Conservation (phyloP, 2,113 vertebrate species). For the Charadrius vociferus region DNA sequence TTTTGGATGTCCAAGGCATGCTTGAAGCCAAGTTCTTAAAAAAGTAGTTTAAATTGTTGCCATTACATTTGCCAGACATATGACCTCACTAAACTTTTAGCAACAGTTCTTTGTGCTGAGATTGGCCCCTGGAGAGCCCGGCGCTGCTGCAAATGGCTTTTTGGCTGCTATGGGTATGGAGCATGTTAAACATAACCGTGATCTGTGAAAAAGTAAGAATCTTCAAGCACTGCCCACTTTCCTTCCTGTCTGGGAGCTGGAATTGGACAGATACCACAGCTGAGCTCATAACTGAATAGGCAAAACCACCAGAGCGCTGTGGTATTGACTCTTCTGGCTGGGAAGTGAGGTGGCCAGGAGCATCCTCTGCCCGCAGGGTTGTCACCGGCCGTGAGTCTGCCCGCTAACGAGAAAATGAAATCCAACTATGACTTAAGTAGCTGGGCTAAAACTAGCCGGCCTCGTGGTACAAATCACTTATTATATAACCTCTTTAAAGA, state of each 20-base stretch:
- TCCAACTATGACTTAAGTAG: constrained; percentile 6
- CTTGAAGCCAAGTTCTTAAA: constrained; percentile 61
- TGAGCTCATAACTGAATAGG: constrained; percentile 34
- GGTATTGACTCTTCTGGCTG: neutral
- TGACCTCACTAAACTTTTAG: constrained; percentile 72
- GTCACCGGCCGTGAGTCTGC: fast-evolving
- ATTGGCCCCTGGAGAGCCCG: constrained; percentile 37
- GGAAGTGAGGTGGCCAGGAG: neutral
- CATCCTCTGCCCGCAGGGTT: neutral
- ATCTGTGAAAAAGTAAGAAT: constrained; percentile 79
- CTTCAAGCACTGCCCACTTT: constrained; percentile 76
- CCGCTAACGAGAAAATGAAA: neutral
- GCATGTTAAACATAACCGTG: constrained; percentile 75
- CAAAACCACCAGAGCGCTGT: neutral
- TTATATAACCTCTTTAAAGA: constrained; percentile 30
- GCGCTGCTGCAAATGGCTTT: constrained; percentile 52
- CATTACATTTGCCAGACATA: constrained; percentile 62
- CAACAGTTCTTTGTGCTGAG: constrained; percentile 56
- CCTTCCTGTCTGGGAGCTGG: constrained; percentile 82
- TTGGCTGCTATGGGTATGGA: constrained; percentile 62
- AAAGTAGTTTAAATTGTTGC: constrained; percentile 72
- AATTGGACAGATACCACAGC: constrained; percentile 17
- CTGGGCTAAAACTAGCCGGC: constrained; percentile 29
- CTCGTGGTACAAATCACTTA: neutral
- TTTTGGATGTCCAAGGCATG: constrained; percentile 19